These are phyloP conservation scores for Emydura subglobosa DNA, from an alignment of 2,113 vertebrate genomes.

Conservation along the genomic window DNA sequence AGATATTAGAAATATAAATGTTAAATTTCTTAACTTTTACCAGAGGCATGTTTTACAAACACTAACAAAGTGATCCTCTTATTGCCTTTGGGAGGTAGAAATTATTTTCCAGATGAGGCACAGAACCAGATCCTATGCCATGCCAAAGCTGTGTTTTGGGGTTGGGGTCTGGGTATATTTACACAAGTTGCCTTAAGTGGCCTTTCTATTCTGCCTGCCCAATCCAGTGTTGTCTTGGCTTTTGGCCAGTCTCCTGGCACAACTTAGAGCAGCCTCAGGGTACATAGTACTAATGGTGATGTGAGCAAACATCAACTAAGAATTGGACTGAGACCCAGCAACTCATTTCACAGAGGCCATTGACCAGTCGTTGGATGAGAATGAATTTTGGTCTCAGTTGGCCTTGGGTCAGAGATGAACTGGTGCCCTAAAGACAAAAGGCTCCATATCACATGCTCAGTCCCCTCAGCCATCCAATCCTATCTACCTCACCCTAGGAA, in stretches of 20 bases:
- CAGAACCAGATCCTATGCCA: accelerated
- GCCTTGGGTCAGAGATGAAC: slow-evolving; percentile 2
- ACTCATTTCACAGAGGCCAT: neutral
- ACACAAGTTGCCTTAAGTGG: neutral
- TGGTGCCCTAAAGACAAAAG: neutral
- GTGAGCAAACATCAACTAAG: neutral
- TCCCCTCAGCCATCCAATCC: neutral
- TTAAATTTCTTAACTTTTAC: no score
- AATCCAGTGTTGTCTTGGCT: accelerated
- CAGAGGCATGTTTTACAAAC: neutral
- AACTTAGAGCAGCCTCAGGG: neutral
- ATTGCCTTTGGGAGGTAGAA: neutral
- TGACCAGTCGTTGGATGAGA: neutral
- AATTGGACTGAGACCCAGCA: neutral
- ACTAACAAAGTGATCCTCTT: neutral
- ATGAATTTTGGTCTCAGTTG: slow-evolving; percentile 7
- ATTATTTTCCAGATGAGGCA: neutral
- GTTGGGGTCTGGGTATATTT: neutral
- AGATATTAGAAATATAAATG: no score
- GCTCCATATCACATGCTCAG: neutral
- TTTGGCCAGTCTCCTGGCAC: neutral
- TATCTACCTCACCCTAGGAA: accelerated
- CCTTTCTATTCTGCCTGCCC: neutral
- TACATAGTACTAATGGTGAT: slow-evolving; percentile 14
- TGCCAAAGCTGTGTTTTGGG: neutral